Conservation (phyloP, 2,797 vertebrate genomes). For the Megaceryle alcyon region DNA sequence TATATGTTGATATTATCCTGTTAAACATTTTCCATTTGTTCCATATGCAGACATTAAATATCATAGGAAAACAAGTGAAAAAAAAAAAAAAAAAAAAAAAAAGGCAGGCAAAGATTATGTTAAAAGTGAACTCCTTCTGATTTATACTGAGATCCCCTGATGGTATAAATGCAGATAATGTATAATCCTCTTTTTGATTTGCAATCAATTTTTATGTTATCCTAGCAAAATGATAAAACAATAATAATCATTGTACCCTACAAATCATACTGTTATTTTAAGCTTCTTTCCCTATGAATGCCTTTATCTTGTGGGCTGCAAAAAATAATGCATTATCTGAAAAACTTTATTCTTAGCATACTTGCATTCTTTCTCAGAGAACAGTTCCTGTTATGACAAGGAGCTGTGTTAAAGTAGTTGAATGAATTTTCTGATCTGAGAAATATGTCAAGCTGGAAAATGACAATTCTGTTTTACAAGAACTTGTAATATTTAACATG, state of each 20-base stretch:
- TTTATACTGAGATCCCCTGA: not conserved
- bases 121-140: not conserved
- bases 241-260: not conserved
- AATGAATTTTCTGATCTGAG: not conserved
- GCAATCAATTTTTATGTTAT: not conserved
- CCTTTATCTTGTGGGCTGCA: not conserved
- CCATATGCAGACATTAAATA: not conserved
- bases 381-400: not conserved
- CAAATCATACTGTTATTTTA: not conserved
- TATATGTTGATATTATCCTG: not conserved
- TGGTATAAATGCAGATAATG: not conserved
- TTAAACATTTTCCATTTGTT: not conserved
- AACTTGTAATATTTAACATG: not conserved
- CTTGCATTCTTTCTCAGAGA: not conserved
- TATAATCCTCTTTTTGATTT: not conserved
- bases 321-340: not conserved
- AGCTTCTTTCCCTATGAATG: not conserved
- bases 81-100: no score
- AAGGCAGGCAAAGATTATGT: not conserved
- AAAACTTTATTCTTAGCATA: not conserved
- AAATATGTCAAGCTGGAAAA: not conserved
- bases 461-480: not conserved
- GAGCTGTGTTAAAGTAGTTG: not conserved
- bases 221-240: not conserved
- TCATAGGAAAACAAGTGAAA: not conserved